Evolutionary conservation across 2,888 invertebrate species (phyloP).

Genomic region (Folsomia manolachei): DNA sequence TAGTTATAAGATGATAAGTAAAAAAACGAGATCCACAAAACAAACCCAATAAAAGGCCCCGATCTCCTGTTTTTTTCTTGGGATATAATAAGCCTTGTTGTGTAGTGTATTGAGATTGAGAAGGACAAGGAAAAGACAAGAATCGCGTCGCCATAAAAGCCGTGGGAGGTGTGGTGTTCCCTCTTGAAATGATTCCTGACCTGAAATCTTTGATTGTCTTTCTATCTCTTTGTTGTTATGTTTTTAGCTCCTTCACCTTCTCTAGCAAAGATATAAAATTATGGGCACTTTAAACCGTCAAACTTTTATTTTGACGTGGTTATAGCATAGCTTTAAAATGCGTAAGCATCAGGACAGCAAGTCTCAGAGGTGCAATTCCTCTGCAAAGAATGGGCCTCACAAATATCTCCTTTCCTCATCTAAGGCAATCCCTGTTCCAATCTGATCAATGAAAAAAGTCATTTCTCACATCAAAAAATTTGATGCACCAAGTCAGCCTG

Average conservation of each 20-base stretch:
- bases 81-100: conserved; percentile 18
- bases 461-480: conserved; percentile 46
- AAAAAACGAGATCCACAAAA: conserved; percentile 30
- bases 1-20: conserved; percentile 10
- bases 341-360: too few species aligned
- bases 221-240: conserved; percentile 13
- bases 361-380: too few species aligned
- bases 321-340: too few species aligned
- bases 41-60: conserved; percentile 34
- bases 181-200: conserved; percentile 43
- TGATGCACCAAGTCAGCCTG: conserved; percentile 23
- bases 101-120: conserved; percentile 25
- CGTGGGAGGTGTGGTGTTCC: conserved; percentile 51
- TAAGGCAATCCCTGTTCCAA: conserved; percentile 14
- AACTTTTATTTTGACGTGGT: too few species aligned
- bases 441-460: conserved; percentile 40
- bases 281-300: background rate
- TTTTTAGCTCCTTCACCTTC: background rate
- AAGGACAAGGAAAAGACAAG: conserved; percentile 42
- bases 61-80: too few species aligned
- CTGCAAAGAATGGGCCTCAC: background rate
- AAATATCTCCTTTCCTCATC: conserved; percentile 8
- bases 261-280: conserved; percentile 1
- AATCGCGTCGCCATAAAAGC: conserved; percentile 51
- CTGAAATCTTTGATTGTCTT: conserved; percentile 50